phyloP scores from a whole-genome alignment of 2,797 vertebrate species.

The Lepidocolaptes lacrymiger region DNA sequence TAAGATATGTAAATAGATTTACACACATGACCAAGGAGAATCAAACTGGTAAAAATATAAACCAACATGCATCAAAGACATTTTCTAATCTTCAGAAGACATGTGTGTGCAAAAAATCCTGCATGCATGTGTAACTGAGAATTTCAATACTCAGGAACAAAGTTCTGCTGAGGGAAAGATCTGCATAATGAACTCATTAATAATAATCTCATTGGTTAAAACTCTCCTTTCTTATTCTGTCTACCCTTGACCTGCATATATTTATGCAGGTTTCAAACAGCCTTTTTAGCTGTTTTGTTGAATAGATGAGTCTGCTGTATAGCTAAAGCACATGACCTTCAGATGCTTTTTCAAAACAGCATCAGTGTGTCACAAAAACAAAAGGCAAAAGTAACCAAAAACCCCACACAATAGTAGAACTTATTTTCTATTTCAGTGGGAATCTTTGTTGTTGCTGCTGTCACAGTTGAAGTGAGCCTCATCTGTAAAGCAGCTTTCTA shows the following conservation, averaged over 20 bases:
- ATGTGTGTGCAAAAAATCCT: fast-evolving
- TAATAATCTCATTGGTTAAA: conserved; percentile 26
- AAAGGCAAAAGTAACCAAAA: neutral
- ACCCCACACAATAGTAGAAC: neutral
- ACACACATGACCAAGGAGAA: neutral
- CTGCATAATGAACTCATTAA: conserved; percentile 23
- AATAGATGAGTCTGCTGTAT: neutral
- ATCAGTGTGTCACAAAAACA: neutral
- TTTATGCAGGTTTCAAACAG: conserved; percentile 23
- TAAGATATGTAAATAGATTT: neutral
- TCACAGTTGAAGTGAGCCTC: neutral
- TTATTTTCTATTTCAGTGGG: neutral
- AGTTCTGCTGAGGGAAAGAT: neutral
- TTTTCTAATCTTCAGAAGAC: neutral
- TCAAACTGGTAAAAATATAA: neutral
- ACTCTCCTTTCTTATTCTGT: neutral
- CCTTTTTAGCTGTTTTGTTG: neutral
- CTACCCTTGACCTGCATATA: conserved; percentile 27
- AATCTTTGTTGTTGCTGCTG: neutral
- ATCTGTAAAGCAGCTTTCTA: neutral
- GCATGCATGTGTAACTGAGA: neutral
- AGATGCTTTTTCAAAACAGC: neutral
- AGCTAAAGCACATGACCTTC: conserved; percentile 1
- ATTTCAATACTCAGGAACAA: neutral
- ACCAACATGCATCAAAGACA: neutral